phyloP scores from a whole-genome alignment of 2,113 vertebrate species.

The Engraulis encrasicolus region DNA sequence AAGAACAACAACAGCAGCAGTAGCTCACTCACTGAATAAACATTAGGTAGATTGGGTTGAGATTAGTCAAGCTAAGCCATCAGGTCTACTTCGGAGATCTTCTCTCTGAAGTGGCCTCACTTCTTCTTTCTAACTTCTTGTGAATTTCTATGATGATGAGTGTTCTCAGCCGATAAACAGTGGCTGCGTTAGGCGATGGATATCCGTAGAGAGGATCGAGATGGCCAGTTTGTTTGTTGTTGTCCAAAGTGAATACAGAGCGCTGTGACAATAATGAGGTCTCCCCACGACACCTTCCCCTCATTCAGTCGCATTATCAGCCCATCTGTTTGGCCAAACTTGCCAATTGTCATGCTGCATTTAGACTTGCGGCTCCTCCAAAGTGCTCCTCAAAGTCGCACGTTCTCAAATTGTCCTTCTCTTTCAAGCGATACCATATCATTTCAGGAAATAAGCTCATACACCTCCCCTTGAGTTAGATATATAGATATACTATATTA shows the following conservation, averaged over 20 bases:
- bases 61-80: not conserved
- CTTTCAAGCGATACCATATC: too few relatives aligned
- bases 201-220: not conserved
- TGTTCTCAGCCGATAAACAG: not conserved
- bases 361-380: conserved; percentile 1
- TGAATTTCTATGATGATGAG: not conserved
- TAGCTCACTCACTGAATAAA: not conserved
- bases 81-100: not conserved
- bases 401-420: conserved; percentile 17
- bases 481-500: too few relatives aligned
- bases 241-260: conserved; percentile 43
- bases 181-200: not conserved
- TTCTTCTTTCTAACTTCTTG: not conserved
- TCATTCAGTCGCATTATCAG: not conserved
- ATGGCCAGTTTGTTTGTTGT: conserved; percentile 15
- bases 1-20: too few relatives aligned
- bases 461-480: too few relatives aligned
- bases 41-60: not conserved
- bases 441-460: too few relatives aligned
- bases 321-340: not conserved
- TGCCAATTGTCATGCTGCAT: conserved; percentile 22
- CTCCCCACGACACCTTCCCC: not conserved
- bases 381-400: not conserved
- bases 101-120: not conserved
- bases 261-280: conserved; percentile 34